These are phyloP conservation scores for Neostethus bicornis DNA, from an alignment of 2,797 vertebrate species.

Conservation along the genomic window DNA sequence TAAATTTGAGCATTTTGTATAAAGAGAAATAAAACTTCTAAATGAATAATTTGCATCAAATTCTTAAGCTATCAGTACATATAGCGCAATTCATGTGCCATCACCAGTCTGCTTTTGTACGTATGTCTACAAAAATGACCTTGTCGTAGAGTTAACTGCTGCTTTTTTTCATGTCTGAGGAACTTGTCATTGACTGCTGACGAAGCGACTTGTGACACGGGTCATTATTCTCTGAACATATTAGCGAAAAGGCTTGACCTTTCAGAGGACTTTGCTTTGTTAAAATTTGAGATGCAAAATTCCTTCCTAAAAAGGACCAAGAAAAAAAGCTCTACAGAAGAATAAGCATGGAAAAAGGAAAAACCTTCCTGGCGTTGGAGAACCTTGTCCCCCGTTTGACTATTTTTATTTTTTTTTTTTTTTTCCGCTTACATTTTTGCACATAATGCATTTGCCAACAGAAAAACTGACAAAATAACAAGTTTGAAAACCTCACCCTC, in stretches of 20 bases:
- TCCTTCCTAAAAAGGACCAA: conserved; percentile 24
- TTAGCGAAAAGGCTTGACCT: conserved; percentile 31
- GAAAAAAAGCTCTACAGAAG: conserved; percentile 6
- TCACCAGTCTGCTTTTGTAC: conserved; percentile 26
- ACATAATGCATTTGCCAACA: background rate
- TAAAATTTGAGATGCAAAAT: conserved; percentile 25
- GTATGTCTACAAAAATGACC: conserved; percentile 11
- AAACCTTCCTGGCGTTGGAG: conserved; percentile 17
- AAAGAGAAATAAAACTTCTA: conserved; percentile 41
- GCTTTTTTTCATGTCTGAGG: conserved; percentile 28
- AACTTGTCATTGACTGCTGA: conserved; percentile 18
- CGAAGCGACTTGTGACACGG: conserved; percentile 27
- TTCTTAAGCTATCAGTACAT: conserved; percentile 40
- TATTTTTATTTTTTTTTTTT: conserved; percentile 8
- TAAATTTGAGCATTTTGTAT: conserved; percentile 64
- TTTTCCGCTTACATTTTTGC: background rate
- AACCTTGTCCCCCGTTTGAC: conserved; percentile 9
- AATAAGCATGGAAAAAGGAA: conserved; percentile 2
- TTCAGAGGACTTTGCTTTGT: conserved; percentile 44
- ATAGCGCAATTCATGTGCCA: conserved; percentile 43
- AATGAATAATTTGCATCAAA: conserved; percentile 50
- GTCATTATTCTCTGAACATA: conserved; percentile 43
- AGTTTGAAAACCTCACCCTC: background rate
- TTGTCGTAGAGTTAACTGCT: conserved; percentile 16
- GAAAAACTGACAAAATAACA: conserved; percentile 1